Conservation (phyloP, 2,888 invertebrate genomes). For the Tanaodytes sp. region DNA sequence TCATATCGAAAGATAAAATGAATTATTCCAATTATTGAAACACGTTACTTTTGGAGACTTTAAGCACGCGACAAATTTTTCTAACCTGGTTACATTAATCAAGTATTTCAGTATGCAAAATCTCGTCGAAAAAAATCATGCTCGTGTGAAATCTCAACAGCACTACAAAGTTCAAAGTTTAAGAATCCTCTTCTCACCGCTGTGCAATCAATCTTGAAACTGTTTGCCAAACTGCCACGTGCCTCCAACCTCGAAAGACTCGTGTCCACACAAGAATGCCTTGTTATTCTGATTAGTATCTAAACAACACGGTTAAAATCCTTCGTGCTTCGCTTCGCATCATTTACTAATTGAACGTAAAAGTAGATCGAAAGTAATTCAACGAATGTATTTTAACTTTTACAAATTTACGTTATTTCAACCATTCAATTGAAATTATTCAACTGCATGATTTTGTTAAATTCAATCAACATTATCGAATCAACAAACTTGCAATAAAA, state of each 20-base stretch:
- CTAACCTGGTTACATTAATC: too few relatives aligned
- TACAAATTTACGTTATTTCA: too few relatives aligned
- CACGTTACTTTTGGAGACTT: too few relatives aligned
- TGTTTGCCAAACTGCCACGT: slow-evolving; percentile 40
- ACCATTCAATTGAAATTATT: too few relatives aligned
- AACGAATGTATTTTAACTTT: too few relatives aligned
- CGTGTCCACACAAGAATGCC: slow-evolving; percentile 32
- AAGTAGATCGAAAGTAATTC: slow-evolving; percentile 9
- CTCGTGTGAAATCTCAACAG: slow-evolving; percentile 32
- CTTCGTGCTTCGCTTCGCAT: slow-evolving; percentile 10
- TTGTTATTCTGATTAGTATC: slow-evolving; percentile 36
- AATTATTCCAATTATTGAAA: too few relatives aligned
- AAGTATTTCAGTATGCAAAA: too few relatives aligned
- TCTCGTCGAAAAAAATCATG: slow-evolving; percentile 16
- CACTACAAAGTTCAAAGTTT: slow-evolving; percentile 36
- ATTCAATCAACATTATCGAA: too few relatives aligned
- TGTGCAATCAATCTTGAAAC: slow-evolving; percentile 47
- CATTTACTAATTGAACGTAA: slow-evolving; percentile 11
- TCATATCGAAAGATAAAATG: too few relatives aligned
- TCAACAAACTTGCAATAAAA: too few relatives aligned
- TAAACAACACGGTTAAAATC: slow-evolving; percentile 14
- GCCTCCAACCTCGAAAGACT: slow-evolving; percentile 22
- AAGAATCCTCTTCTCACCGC: slow-evolving; percentile 37
- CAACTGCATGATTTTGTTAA: too few relatives aligned
- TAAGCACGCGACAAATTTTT: too few relatives aligned